Conservation (phyloP, 2,113 vertebrate genomes). For the Telmatochromis sp. region DNA sequence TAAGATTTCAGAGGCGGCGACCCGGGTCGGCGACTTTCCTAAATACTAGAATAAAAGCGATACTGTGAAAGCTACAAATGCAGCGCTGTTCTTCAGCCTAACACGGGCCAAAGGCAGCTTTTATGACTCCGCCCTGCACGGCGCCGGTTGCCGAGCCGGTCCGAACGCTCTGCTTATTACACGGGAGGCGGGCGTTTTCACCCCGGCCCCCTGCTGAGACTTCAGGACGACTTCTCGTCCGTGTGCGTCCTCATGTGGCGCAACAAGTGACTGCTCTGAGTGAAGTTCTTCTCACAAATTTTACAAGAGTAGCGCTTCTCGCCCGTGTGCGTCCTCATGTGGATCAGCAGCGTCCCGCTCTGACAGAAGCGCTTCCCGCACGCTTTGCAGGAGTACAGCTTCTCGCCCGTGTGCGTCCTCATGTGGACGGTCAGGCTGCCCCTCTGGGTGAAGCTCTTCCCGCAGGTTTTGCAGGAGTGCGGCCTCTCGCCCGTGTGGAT, state of each 20-base stretch:
- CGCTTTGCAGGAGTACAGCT: neutral
- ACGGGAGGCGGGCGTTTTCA: neutral
- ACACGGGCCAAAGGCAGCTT: fast-evolving
- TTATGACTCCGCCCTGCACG: neutral
- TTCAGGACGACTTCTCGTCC: neutral
- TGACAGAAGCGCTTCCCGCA: neutral
- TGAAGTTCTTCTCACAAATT: neutral
- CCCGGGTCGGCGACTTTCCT: fast-evolving
- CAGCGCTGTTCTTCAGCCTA: neutral
- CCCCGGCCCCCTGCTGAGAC: neutral
- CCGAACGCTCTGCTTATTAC: fast-evolving
- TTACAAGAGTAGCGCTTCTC: neutral
- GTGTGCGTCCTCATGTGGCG: neutral
- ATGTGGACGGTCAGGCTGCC: neutral
- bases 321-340: neutral
- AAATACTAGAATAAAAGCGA: neutral
- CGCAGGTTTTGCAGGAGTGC: neutral
- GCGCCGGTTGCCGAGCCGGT: fast-evolving
- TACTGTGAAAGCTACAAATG: neutral
- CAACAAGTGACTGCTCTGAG: neutral
- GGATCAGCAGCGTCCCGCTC: neutral
- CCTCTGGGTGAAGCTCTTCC: neutral
- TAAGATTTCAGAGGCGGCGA: too few relatives aligned
- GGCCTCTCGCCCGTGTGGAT: neutral
- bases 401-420: neutral